These are phyloP conservation scores for Nanorana parkeri DNA, from an alignment of 2,113 vertebrate species.

Conservation along the genomic window DNA sequence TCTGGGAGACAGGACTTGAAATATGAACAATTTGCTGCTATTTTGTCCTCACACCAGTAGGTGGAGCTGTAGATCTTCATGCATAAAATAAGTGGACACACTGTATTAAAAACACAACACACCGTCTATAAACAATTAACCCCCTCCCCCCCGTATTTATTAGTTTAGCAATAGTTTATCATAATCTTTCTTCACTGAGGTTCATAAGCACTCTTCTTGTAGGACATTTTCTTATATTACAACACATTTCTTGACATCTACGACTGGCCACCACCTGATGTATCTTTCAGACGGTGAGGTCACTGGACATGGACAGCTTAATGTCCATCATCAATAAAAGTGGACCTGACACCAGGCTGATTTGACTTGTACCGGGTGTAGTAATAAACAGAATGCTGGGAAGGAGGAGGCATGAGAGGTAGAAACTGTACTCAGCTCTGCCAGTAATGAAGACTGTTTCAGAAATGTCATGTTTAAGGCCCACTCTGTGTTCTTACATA, in stretches of 20 bases:
- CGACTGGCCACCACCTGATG: neutral
- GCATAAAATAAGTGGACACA: neutral
- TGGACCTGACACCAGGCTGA: too few species aligned
- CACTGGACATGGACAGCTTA: too few species aligned
- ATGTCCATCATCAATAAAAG: too few species aligned
- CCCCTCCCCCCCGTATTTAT: neutral
- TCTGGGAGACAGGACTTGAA: neutral
- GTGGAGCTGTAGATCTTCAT: conserved; percentile 13
- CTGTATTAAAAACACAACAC: conserved; percentile 2
- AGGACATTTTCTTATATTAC: neutral
- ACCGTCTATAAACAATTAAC: conserved; percentile 4
- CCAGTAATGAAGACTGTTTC: too few species aligned
- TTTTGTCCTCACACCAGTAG: conserved; percentile 6
- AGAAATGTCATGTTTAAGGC: too few species aligned
- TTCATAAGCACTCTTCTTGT: neutral
- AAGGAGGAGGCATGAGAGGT: too few species aligned
- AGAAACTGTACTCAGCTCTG: too few species aligned
- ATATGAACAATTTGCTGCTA: neutral
- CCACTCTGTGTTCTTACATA: too few species aligned
- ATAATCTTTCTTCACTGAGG: neutral
- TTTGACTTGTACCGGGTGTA: too few species aligned
- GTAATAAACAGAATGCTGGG: too few species aligned
- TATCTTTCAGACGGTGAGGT: neutral
- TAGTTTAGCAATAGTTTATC: neutral
- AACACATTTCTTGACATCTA: neutral